Conservation (phyloP, 2,113 vertebrate species). For the Gallinago paraguaiae region DNA sequence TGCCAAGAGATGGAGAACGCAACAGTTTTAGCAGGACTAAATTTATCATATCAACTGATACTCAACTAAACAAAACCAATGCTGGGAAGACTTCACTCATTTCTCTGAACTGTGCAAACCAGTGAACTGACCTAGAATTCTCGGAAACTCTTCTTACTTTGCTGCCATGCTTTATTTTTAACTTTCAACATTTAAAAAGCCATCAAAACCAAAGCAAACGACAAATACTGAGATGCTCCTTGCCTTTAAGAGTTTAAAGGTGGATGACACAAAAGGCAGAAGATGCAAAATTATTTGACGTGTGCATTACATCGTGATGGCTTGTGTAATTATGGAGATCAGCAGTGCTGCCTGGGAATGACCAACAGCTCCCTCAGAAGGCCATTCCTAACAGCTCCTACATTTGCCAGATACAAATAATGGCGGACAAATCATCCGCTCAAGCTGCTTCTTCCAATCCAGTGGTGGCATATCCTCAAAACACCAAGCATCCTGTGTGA, state of each 20-base stretch:
- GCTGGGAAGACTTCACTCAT: not conserved
- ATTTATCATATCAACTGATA: not conserved
- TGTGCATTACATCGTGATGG: not conserved
- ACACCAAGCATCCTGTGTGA: not conserved
- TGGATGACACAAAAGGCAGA: not conserved
- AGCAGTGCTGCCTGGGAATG: not conserved
- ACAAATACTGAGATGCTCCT: not conserved
- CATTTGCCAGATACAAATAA: not conserved
- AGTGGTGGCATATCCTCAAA: not conserved
- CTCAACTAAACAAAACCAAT: not conserved
- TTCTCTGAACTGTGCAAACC: not conserved
- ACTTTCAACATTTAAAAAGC: not conserved
- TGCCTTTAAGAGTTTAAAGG: not conserved
- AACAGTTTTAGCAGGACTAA: not conserved
- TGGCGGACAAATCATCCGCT: not conserved
- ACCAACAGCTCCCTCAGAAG: not conserved
- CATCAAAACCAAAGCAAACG: not conserved
- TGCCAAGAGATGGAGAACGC: not conserved
- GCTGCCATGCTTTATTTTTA: not conserved
- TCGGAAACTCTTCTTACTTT: not conserved
- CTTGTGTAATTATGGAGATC: not conserved
- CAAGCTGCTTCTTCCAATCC: not conserved
- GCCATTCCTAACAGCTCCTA: not conserved
- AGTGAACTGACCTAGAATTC: not conserved
- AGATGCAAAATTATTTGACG: not conserved